Percentiles rank a stretch among this genome's conserved stretches.
Evolutionary conservation across 2,113 vertebrate species (phyloP).

Genomic region (Chloropsis cyanopogon): DNA sequence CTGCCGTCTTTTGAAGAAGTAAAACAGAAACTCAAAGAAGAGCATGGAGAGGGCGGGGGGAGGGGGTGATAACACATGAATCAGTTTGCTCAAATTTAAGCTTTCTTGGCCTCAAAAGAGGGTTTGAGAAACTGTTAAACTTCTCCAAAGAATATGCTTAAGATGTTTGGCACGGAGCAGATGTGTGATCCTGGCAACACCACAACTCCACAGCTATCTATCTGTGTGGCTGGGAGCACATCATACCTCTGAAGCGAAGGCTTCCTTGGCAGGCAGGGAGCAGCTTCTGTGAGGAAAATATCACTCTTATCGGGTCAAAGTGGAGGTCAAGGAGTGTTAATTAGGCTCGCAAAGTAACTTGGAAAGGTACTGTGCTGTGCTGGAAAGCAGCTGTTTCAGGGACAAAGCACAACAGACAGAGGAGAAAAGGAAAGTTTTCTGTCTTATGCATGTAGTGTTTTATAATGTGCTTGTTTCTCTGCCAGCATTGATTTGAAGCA

Average conservation of each 20-base stretch:
- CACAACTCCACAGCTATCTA: not conserved
- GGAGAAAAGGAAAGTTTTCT: not conserved
- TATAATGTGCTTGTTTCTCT: not conserved
- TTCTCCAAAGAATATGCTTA: not conserved
- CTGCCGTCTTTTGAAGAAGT: not conserved
- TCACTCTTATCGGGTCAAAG: not conserved
- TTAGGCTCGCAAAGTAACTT: not conserved
- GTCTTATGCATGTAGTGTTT: not conserved
- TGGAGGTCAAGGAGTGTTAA: not conserved
- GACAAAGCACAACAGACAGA: accelerated
- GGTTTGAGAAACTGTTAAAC: not conserved
- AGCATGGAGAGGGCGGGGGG: not conserved
- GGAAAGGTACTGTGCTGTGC: not conserved
- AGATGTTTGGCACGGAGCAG: not conserved
- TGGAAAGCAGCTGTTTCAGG: not conserved
- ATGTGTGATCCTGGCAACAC: not conserved
- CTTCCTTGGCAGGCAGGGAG: not conserved
- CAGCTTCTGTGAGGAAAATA: not conserved
- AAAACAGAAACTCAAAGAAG: not conserved
- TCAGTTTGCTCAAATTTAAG: not conserved
- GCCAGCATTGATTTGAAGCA: slow-evolving; percentile 27
- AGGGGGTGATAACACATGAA: not conserved
- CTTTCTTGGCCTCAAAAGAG: not conserved
- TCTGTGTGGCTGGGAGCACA: not conserved
- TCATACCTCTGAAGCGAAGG: not conserved